Percentiles rank a stretch among this genome's conserved stretches.
These are phyloP conservation scores for Rhinoderma darwinii DNA, from an alignment of 2,113 vertebrate species.

Conservation along the genomic window DNA sequence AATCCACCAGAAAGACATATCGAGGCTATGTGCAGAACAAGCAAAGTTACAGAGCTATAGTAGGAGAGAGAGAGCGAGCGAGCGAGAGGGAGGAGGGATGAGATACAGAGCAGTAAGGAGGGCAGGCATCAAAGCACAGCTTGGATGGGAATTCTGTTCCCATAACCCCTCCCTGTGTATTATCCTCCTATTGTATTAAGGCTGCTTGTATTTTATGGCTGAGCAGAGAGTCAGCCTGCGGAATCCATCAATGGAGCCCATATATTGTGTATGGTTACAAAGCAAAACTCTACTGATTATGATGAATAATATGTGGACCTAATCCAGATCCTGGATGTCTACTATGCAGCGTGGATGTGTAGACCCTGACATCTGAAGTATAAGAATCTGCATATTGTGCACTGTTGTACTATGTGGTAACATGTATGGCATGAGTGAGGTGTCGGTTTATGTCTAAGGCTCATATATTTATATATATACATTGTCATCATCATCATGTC, in stretches of 20 bases:
- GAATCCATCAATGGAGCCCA: slow-evolving; percentile 47
- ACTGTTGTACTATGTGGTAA: neutral
- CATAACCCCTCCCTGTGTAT: slow-evolving; percentile 59
- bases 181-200: slow-evolving; percentile 57
- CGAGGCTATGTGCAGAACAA: slow-evolving; percentile 46
- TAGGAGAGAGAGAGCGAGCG: neutral
- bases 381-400: neutral
- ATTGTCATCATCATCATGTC: neutral
- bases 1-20: slow-evolving; percentile 60
- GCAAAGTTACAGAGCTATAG: slow-evolving; percentile 57
- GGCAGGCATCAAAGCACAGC: slow-evolving; percentile 56
- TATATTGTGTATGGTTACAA: slow-evolving; percentile 17
- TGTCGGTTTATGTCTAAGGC: neutral
- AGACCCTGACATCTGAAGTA: neutral
- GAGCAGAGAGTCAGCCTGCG: slow-evolving; percentile 44
- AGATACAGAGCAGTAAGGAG: slow-evolving; percentile 49
- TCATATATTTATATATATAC: no score
- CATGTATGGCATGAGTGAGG: neutral
- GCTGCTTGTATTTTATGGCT: slow-evolving; percentile 51
- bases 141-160: slow-evolving; percentile 59
- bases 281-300: slow-evolving; percentile 13
- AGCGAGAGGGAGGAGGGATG: slow-evolving; percentile 34
- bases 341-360: neutral
- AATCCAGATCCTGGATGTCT: slow-evolving; percentile 9
- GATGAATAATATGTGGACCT: slow-evolving; percentile 4